Evolutionary conservation across 1,140 invertebrate species (phyloP).

Genomic region (Hyles vespertilio): DNA sequence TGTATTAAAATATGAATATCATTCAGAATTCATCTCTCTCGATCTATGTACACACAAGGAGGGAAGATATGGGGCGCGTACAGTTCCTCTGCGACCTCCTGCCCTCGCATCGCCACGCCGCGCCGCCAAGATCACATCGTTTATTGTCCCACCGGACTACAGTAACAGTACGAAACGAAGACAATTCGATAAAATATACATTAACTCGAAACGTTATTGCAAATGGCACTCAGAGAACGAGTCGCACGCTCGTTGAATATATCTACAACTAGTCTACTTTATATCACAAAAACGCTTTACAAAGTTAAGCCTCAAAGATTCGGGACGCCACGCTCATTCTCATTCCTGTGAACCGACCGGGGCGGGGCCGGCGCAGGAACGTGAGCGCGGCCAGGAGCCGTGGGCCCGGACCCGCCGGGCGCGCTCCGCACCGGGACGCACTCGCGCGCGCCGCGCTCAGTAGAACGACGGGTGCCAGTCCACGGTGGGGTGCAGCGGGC

Average conservation of each 20-base stretch:
- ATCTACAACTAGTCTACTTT: slow-evolving; percentile 65
- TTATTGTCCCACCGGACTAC: slow-evolving; percentile 57
- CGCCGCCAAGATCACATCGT: slow-evolving; percentile 15
- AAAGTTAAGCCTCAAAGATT: slow-evolving; percentile 53
- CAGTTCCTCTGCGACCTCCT: slow-evolving; percentile 1
- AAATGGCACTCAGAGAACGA: slow-evolving; percentile 67
- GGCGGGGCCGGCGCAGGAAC: slow-evolving; percentile 50
- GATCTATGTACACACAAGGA: slow-evolving; percentile 49
- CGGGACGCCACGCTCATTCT: slow-evolving; percentile 36
- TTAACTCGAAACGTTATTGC: slow-evolving; percentile 47
- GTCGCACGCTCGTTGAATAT: slow-evolving; percentile 43
- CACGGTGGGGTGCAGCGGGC: slow-evolving; percentile 50
- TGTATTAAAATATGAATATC: slow-evolving; percentile 70
- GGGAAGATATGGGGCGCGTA: slow-evolving; percentile 9
- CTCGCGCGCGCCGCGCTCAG: slow-evolving; percentile 39
- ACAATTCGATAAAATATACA: slow-evolving; percentile 28
- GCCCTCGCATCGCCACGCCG: slow-evolving; percentile 3
- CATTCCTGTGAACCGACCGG: slow-evolving; percentile 33
- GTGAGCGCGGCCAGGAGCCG: slow-evolving; percentile 33
- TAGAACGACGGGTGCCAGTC: slow-evolving; percentile 73
- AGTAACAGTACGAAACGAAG: slow-evolving; percentile 46
- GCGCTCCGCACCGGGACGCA: slow-evolving; percentile 18
- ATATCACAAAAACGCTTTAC: slow-evolving; percentile 71
- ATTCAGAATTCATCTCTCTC: slow-evolving; percentile 61
- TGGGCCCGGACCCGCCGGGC: slow-evolving; percentile 6